Evolutionary conservation across 2,113 vertebrate species (phyloP).

Genomic region (Alethe castanea): DNA sequence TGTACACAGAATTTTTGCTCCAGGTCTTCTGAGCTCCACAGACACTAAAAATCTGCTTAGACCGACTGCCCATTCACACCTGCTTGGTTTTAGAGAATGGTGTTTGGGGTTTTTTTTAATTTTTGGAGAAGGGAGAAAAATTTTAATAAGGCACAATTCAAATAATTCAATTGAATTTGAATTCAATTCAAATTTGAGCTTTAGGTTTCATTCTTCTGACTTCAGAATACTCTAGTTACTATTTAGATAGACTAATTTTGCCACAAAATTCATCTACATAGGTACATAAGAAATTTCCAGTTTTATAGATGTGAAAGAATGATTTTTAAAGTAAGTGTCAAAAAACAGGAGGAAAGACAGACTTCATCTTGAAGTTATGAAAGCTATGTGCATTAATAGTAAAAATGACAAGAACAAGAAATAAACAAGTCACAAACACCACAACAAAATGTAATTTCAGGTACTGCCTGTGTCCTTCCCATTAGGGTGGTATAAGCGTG

Average conservation of each 20-base stretch:
- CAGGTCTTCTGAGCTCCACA: background rate
- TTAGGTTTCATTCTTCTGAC: background rate
- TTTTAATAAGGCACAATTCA: background rate
- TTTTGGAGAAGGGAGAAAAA: background rate
- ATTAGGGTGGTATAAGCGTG: background rate
- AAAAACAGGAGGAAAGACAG: background rate
- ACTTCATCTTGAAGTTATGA: background rate
- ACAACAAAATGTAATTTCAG: background rate
- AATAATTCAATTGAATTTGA: too few relatives aligned
- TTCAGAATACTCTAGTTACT: background rate
- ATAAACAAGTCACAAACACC: background rate
- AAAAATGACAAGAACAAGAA: background rate
- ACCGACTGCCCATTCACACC: background rate
- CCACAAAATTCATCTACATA: background rate
- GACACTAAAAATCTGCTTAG: background rate
- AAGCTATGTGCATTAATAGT: background rate
- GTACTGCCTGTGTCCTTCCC: background rate
- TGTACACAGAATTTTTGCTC: background rate
- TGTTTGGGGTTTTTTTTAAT: background rate
- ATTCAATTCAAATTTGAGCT: background rate
- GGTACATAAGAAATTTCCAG: background rate
- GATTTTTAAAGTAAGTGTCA: background rate
- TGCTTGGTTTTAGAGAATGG: background rate
- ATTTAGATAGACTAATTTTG: background rate
- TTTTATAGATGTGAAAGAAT: background rate